Evolutionary conservation across 2,888 invertebrate genomes (phyloP), one percentile per base, ranked within the genome.

Genomic region (Silvanus unidentatus): DNA sequence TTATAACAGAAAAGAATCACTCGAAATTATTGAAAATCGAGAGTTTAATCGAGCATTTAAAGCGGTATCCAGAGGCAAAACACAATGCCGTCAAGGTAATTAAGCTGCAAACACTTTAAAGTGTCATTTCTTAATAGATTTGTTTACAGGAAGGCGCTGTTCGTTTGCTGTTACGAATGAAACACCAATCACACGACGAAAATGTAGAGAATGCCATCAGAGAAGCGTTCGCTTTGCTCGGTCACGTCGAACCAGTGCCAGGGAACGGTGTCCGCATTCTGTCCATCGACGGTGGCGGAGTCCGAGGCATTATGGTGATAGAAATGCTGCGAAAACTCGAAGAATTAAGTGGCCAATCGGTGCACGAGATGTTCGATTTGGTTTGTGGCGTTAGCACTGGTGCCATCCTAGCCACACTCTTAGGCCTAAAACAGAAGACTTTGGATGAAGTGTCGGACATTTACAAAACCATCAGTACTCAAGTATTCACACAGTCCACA

Each of bases 251-350:
- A 36, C 83, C 88, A 3, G 74, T 85, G 2, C 78, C 77, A 41
- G 80, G 82, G 1, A 75, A 76, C 22, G 93, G 93, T 1, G 83
- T 92, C 29, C 76, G 86, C 62, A 79, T 94, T 43, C 75, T 94
- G 41, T 75, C 88, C 1, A 85, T 94, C 55, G 94, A 94, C 73
- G 94, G 94, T 2, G 94, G 94, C 37, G 93, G 93, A 38, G 84
- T 89, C 49, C 78, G 92, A 47, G 92, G 92, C 12, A 75, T 94
- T 49, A 76, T 91, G 49, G 87, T 90, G 5, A 78, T 94, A 48
- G 87, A 90, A 70, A 81, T 91, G 66, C 71, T 94, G 54, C 79
- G 82, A 39, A 82, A 83, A 55, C 69, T 94, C 32, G 92, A 94
- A 71, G 74, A 78, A 48, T 66, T 83, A 11, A 84, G 86, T 1